Percentiles rank a stretch among this genome's conserved stretches.
Conservation (phyloP, 1,140 invertebrate genomes). For the Helicorthomorpha holstii region DNA sequence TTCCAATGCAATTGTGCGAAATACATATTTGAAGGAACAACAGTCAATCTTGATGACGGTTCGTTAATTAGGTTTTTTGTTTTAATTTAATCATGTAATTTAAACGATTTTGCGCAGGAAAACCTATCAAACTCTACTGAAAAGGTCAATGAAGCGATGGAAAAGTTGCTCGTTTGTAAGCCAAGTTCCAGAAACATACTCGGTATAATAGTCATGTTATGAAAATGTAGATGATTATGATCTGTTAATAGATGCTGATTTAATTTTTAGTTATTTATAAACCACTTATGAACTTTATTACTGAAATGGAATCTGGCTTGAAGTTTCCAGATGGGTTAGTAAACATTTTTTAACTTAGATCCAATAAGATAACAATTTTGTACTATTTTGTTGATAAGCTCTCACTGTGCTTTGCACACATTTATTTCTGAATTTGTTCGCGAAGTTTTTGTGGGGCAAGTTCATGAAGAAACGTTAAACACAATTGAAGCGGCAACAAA, state of each 20-base stretch:
- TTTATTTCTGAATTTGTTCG: conserved; percentile 59
- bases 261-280: conserved; percentile 41
- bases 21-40: conserved; percentile 43
- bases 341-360: conserved; percentile 7
- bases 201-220: conserved; percentile 16
- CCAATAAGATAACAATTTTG: background rate
- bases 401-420: conserved; percentile 45
- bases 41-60: conserved; percentile 4
- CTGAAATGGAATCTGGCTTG: conserved; percentile 52
- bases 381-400: conserved; percentile 23
- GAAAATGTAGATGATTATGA: background rate
- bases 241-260: background rate
- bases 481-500: conserved; percentile 44
- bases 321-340: conserved; percentile 40
- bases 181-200: conserved; percentile 57
- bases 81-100: background rate
- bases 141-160: background rate
- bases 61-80: conserved; percentile 15
- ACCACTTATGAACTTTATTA: conserved; percentile 51
- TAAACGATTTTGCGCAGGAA: background rate
- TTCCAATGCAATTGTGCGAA: conserved; percentile 48
- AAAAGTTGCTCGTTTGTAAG: conserved; percentile 40
- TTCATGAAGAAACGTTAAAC: conserved; percentile 17
- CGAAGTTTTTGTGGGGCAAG: conserved; percentile 36
- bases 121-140: background rate